phyloP scores from a whole-genome alignment of 2,888 invertebrate genomes.

The Elysia crispata region DNA sequence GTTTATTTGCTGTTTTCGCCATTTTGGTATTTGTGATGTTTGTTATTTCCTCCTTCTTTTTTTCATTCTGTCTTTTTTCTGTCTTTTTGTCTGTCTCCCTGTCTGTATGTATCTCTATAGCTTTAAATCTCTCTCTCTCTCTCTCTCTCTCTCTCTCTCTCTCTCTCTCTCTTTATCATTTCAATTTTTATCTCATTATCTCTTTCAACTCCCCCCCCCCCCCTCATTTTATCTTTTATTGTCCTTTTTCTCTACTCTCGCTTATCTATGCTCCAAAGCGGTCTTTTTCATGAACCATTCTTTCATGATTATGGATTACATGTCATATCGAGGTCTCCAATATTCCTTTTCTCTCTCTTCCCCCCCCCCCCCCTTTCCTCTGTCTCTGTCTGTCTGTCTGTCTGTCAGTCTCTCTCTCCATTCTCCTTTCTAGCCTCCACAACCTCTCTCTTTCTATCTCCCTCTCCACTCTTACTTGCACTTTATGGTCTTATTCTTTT shows the following conservation, averaged over 20 bases:
- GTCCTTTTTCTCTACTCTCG: background rate
- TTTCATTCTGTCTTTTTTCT: no score
- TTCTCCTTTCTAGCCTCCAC: background rate
- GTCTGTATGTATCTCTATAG: background rate
- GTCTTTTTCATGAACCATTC: no score
- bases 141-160: background rate
- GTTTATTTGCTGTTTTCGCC: no score
- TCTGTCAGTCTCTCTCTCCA: background rate
- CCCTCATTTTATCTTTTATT: background rate
- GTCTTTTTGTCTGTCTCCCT: background rate
- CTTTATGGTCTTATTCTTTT: no score
- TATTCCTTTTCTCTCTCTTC: no score
- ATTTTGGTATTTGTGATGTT: no score
- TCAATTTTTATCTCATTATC: no score
- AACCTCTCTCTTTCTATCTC: background rate
- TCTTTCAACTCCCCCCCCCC: no score
- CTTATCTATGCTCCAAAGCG: background rate
- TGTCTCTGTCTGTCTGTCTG: background rate
- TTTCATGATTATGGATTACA: no score
- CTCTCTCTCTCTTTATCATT: background rate
- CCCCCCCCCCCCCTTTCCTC: background rate
- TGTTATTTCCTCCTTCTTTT: no score
- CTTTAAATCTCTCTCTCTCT: background rate
- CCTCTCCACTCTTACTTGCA: no score
- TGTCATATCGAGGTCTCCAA: no score